Conservation (phyloP, 1,140 invertebrate species). For the Meloidogyne hapla region DNA sequence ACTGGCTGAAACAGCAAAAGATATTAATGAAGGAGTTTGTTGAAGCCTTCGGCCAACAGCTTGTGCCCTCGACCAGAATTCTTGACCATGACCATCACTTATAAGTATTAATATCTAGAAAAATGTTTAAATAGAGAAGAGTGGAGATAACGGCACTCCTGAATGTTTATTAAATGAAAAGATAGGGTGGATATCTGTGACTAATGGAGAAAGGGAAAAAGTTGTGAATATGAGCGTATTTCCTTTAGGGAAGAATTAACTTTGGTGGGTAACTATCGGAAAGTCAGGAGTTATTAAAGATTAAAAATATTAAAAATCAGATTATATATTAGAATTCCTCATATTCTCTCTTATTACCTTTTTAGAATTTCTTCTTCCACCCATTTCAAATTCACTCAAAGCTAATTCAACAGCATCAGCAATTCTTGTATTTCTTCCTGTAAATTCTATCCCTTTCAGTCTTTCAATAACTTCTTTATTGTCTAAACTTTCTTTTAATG, state of each 20-base stretch:
- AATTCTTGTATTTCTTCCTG: constrained; percentile 48
- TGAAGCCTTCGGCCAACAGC: constrained; percentile 31
- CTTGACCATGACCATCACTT: constrained; percentile 50
- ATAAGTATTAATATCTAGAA: constrained; percentile 49
- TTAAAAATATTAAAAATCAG: too few species aligned
- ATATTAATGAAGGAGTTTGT: background rate
- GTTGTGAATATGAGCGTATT: too few species aligned
- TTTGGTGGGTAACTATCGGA: too few species aligned
- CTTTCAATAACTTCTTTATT: constrained; percentile 29
- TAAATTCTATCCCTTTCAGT: constrained; percentile 42
- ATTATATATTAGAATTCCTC: too few species aligned
- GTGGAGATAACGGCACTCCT: too few species aligned
- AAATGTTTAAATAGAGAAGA: background rate
- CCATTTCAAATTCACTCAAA: constrained; percentile 38
- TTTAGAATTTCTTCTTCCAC: constrained; percentile 38
- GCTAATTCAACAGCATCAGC: constrained; percentile 53
- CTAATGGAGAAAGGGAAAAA: too few species aligned
- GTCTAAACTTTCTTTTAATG: constrained; percentile 11
- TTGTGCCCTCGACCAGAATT: constrained; percentile 54
- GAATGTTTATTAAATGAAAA: too few species aligned
- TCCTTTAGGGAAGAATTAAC: too few species aligned
- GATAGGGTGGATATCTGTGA: too few species aligned
- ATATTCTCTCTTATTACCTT: background rate
- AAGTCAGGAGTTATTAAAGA: too few species aligned
- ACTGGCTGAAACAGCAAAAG: constrained; percentile 35